phyloP scores from a whole-genome alignment of 1,140 invertebrate species.

The Cyclargus thomasi region DNA sequence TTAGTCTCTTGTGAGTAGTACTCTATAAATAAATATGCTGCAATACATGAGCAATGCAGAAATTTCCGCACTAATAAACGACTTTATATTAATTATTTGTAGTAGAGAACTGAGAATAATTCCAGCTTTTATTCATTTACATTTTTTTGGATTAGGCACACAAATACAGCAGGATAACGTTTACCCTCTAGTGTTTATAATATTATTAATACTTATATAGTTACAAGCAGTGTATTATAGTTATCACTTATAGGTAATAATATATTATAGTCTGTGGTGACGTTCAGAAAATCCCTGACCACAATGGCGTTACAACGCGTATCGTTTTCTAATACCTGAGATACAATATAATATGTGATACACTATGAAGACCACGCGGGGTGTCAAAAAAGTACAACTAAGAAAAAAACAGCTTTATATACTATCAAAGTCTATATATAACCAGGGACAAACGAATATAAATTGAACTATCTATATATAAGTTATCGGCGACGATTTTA shows the following conservation, averaged over 20 bases:
- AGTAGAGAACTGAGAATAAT: background rate
- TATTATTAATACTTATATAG: too few species aligned
- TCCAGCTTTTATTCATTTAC: too few species aligned
- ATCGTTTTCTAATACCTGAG: slow-evolving; percentile 14
- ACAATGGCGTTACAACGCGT: slow-evolving; percentile 13
- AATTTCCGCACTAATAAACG: slow-evolving; percentile 16
- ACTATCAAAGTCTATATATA: too few species aligned
- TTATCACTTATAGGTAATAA: slow-evolving; percentile 1
- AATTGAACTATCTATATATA: too few species aligned
- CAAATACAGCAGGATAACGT: too few species aligned
- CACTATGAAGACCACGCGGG: too few species aligned
- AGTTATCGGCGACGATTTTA: too few species aligned
- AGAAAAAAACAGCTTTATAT: too few species aligned
- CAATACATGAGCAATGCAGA: slow-evolving; percentile 30
- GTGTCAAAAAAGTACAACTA: too few species aligned
- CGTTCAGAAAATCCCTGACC: slow-evolving; percentile 24
- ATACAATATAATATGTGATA: slow-evolving; percentile 12
- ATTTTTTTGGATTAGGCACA: too few species aligned
- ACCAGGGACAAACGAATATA: too few species aligned
- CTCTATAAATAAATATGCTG: slow-evolving; percentile 34
- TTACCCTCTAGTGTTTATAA: too few species aligned
- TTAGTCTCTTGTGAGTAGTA: background rate
- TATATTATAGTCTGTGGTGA: slow-evolving; percentile 16
- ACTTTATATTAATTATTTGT: background rate
- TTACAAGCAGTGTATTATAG: background rate